Evolutionary conservation across 2,113 vertebrate genomes (phyloP), one percentile per base, ranked within the genome.

Genomic region (Scomber japonicus): DNA sequence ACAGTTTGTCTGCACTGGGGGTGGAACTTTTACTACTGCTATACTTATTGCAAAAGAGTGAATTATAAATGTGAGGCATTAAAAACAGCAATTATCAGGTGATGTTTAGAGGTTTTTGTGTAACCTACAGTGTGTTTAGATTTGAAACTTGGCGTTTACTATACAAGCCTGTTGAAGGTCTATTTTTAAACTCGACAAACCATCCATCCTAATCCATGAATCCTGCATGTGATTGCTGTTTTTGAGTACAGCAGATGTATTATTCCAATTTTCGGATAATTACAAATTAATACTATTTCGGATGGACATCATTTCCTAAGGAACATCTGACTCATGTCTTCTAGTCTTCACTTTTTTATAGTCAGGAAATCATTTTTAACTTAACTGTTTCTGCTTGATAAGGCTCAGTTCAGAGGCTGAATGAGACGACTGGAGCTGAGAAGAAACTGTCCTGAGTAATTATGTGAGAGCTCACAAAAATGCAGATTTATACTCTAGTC

Each of bases 301-400:
- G 2, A 35, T 15, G 19, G 51, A 74, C 60, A 49, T 48, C 13
- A 12, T 17, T 76, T 21, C 54, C 44, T 44, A 45, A 10, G 19
- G 15, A 59, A 21, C 15, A n/a, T 1, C 27, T 12, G 30, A 16
- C 17, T 60, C 27, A 50, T 71, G n/a, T 27, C 16, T 21, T 21
- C 3, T 0, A 15, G 8, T 21, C 44, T 10, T n/a, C 11, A 31
- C 15, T 17, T 46, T 44, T n/a, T 59, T 24, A 1, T 45, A 40
- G 15, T 61, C 54, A 46, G 49, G n/a, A 81, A 54, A 74, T 55
- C 2, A 17, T 27, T 56, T 60, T 66, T 54, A 11, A 35, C 21
- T 50, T 0, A 13, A 27, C 2, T 2, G 35, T 40, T 40, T 35
- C 31, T 40, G 35, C 35, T 40, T 8, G 6, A 40, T 10, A 40